Evolutionary conservation across 2,113 vertebrate species (phyloP).

Genomic region (Leptosomus discolor): DNA sequence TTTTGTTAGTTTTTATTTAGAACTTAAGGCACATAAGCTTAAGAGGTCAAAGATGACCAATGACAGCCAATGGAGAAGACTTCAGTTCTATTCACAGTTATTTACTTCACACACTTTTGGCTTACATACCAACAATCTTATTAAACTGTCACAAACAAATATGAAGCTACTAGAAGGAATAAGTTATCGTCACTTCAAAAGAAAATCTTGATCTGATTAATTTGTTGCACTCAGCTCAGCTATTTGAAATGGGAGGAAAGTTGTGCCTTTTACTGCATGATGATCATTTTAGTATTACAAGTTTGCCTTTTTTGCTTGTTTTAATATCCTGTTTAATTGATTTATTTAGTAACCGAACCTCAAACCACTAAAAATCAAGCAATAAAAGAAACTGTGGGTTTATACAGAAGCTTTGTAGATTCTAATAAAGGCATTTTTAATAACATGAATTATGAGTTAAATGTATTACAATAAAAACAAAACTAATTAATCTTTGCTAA

Average conservation of each 20-base stretch:
- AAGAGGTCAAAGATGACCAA: background rate
- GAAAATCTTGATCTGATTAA: background rate
- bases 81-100: background rate
- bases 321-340: background rate
- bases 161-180: background rate
- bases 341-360: constrained; percentile 54
- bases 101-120: background rate
- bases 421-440: background rate
- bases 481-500: background rate
- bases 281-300: background rate
- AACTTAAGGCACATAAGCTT: background rate
- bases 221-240: background rate
- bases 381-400: background rate
- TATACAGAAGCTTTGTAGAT: background rate
- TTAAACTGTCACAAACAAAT: background rate
- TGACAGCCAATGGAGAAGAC: background rate
- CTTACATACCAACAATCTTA: background rate
- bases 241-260: background rate
- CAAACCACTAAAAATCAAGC: constrained; percentile 50
- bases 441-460: background rate
- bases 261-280: background rate
- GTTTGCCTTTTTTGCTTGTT: background rate
- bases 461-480: background rate
- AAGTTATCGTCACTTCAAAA: background rate
- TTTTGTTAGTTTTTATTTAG: background rate